phyloP scores from a whole-genome alignment of 2,113 vertebrate genomes.

The Ploceus nigricollis region DNA sequence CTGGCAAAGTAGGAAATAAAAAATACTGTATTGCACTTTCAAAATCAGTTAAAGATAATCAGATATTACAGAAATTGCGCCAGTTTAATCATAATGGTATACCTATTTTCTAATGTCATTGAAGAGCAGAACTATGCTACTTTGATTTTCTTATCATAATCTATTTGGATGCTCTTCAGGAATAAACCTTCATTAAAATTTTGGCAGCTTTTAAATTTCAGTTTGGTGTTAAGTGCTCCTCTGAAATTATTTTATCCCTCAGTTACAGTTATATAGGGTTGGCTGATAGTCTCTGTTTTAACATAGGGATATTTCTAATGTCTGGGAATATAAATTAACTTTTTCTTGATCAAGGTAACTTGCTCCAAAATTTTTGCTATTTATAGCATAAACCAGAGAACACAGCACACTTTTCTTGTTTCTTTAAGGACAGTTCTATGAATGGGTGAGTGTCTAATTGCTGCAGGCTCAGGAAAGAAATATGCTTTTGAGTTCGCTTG shows the following conservation, averaged over 20 bases:
- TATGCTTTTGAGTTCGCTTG: background rate
- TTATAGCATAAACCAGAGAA: background rate
- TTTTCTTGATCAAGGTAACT: background rate
- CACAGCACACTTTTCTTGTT: background rate
- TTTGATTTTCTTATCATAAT: background rate
- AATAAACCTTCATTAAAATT: background rate
- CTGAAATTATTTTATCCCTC: background rate
- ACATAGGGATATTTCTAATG: background rate
- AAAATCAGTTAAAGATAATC: background rate
- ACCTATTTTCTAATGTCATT: background rate
- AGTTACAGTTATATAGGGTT: background rate
- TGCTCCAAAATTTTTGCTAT: background rate
- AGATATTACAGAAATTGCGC: background rate
- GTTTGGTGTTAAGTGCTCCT: background rate
- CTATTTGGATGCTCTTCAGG: background rate
- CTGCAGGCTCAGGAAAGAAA: background rate
- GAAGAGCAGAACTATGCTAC: background rate
- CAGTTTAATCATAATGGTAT: background rate
- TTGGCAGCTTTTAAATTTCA: background rate
- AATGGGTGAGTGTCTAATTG: background rate
- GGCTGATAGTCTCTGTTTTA: background rate
- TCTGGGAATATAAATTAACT: background rate
- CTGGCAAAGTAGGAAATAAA: background rate
- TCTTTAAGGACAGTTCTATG: background rate
- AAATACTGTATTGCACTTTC: background rate